Evolutionary conservation across 2,888 invertebrate genomes (phyloP).

Genomic region (Microctonus aethiopoides): DNA sequence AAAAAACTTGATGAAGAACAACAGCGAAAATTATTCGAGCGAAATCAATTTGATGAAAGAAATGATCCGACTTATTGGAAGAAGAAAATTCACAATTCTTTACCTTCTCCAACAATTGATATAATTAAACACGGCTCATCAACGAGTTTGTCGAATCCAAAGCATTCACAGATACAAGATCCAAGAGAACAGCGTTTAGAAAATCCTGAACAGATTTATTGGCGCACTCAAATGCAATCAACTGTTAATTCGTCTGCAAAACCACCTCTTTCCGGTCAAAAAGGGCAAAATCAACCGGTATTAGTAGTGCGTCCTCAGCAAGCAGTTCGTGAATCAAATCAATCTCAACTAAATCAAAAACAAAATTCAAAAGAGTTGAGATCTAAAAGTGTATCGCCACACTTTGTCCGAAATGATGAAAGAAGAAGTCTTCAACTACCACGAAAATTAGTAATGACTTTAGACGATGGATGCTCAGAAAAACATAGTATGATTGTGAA

Average conservation of each 20-base stretch:
- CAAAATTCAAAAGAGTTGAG: conserved; percentile 46
- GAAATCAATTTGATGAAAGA: conserved; percentile 46
- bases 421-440: conserved; percentile 65
- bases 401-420: conserved; percentile 60
- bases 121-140: conserved; percentile 45
- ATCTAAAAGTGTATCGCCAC: conserved; percentile 68
- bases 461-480: conserved; percentile 37
- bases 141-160: conserved; percentile 45
- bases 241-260: conserved; percentile 49
- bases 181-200: conserved; percentile 22
- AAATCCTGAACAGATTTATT: conserved; percentile 46
- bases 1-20: conserved; percentile 75
- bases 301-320: conserved; percentile 60
- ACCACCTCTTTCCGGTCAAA: conserved; percentile 55
- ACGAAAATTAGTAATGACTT: conserved; percentile 19
- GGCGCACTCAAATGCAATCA: conserved; percentile 46
- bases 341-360: conserved; percentile 11
- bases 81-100: conserved; percentile 38
- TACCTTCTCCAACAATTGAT: conserved; percentile 30
- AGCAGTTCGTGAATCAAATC: conserved; percentile 49
- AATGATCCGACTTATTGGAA: conserved; percentile 40
- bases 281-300: conserved; percentile 59
- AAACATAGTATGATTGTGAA: background rate
- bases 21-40: conserved; percentile 57
- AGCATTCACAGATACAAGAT: conserved; percentile 27